phyloP scores from a whole-genome alignment of 2,888 invertebrate species.

The Steinernema hermaphroditum region DNA sequence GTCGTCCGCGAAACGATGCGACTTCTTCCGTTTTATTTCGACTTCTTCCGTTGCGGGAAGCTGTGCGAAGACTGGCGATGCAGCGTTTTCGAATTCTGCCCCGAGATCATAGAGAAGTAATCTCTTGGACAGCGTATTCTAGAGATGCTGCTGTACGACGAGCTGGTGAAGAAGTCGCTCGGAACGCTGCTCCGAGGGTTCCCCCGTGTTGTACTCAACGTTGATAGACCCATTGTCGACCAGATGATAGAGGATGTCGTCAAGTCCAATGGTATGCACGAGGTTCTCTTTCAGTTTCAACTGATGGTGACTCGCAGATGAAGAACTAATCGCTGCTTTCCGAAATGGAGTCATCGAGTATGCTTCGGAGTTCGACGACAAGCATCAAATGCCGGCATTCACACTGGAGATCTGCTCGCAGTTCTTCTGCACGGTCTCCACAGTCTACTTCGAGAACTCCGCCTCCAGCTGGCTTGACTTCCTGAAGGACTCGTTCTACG shows the following conservation, averaged over 20 bases:
- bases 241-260: not conserved
- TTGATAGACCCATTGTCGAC: not conserved
- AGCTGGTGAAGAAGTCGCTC: not conserved
- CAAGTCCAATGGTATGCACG: not conserved
- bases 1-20: too few species aligned
- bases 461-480: not conserved
- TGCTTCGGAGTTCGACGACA: not conserved
- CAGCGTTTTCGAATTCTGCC: too few species aligned
- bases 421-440: not conserved
- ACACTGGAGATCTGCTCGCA: not conserved
- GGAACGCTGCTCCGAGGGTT: not conserved
- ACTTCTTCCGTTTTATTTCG: too few species aligned
- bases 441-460: not conserved
- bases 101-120: too few species aligned
- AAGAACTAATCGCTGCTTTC: not conserved
- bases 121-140: too few species aligned
- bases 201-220: not conserved
- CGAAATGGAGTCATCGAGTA: not conserved
- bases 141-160: not conserved
- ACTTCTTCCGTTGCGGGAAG: too few species aligned
- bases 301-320: not conserved
- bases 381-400: not conserved
- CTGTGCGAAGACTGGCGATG: too few species aligned
- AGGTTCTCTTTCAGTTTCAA: not conserved
- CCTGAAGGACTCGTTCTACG: not conserved